Evolutionary conservation across 2,888 invertebrate species (phyloP).

Genomic region (Cephus pygmeus): DNA sequence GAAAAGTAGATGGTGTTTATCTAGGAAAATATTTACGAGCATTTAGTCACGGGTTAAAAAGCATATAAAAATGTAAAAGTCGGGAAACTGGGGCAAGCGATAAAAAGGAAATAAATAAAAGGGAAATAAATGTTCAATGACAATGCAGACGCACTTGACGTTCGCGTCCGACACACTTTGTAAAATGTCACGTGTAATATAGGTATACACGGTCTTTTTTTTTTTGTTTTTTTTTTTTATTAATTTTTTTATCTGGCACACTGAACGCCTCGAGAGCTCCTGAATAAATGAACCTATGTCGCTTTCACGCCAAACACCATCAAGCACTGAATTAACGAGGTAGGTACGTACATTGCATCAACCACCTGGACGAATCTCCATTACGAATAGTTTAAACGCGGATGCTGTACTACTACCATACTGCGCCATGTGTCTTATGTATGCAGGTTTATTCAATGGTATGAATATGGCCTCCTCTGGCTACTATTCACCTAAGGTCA

Average conservation of each 20-base stretch:
- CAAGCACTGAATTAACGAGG: slow-evolving; percentile 41
- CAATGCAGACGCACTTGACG: background rate
- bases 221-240: too few relatives aligned
- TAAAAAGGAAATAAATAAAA: background rate
- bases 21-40: background rate
- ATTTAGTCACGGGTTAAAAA: background rate
- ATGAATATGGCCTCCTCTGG: background rate
- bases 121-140: background rate
- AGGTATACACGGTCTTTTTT: background rate
- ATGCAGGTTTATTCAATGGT: background rate
- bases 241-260: background rate
- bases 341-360: slow-evolving; percentile 32
- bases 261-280: slow-evolving; percentile 27
- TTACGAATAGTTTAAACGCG: slow-evolving; percentile 32
- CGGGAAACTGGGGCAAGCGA: background rate
- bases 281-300: slow-evolving; percentile 23
- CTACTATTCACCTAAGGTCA: background rate
- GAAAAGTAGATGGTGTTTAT: background rate
- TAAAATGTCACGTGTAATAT: background rate
- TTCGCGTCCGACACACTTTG: background rate
- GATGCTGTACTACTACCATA: background rate
- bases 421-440: background rate
- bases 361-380: slow-evolving; percentile 43
- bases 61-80: background rate
- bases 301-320: slow-evolving; percentile 27